Conservation (phyloP, 2,888 invertebrate species). For the Tenthredo notha region DNA sequence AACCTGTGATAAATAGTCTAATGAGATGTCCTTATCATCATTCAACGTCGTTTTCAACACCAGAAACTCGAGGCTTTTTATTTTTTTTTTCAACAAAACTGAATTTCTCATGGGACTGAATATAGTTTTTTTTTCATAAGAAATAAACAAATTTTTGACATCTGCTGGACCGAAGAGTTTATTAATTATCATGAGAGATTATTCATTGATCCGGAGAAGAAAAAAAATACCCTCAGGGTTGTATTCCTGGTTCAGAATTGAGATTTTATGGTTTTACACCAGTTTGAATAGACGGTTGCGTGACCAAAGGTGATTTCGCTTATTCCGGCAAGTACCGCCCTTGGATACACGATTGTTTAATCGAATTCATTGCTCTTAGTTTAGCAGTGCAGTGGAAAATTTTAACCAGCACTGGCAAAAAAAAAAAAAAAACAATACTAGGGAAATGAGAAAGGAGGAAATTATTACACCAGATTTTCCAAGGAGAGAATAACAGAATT, state of each 20-base stretch:
- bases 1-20: neutral
- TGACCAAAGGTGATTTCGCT: neutral
- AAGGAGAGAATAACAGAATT: neutral
- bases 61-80: neutral
- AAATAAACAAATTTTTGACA: too few species aligned
- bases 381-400: neutral
- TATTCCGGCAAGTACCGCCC: neutral
- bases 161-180: neutral
- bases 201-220: neutral
- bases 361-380: conserved; percentile 21
- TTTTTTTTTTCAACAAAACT: neutral
- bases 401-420: neutral
- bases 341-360: conserved; percentile 41
- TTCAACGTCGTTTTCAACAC: neutral
- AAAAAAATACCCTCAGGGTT: neutral
- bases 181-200: neutral
- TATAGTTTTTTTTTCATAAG: neutral
- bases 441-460: conserved; percentile 38
- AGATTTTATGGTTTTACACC: neutral
- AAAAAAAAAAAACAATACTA: conserved; percentile 48
- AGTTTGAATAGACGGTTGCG: neutral
- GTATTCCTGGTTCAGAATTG: neutral
- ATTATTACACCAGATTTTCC: neutral
- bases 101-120: neutral
- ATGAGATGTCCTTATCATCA: neutral